phyloP scores from a whole-genome alignment of 2,113 vertebrate species.

The Ptilorrhoa leucosticta region DNA sequence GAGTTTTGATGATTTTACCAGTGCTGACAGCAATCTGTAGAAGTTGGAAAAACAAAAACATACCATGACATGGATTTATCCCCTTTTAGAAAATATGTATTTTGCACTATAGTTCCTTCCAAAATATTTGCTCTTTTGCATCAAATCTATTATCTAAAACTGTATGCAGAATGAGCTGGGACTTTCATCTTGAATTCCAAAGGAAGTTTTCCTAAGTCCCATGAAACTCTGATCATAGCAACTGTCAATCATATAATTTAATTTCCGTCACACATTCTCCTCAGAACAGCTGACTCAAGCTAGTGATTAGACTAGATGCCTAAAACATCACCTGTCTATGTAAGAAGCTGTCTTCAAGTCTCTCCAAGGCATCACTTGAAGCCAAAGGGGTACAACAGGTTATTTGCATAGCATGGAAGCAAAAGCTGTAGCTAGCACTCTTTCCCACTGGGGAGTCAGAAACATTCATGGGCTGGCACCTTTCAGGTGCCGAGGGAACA shows the following conservation, averaged over 20 bases:
- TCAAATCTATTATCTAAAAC: background rate
- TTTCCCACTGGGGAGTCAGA: background rate
- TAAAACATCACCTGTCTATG: background rate
- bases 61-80: background rate
- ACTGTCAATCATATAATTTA: background rate
- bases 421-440: background rate
- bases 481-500: background rate
- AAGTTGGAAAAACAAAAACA: background rate
- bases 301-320: background rate
- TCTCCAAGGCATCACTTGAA: background rate
- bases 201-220: background rate
- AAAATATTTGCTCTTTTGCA: background rate
- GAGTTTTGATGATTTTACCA: background rate
- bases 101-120: background rate
- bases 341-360: background rate
- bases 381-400: background rate
- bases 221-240: background rate
- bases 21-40: background rate
- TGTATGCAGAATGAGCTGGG: background rate
- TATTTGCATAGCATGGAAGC: rapidly evolving
- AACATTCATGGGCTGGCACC: rapidly evolving
- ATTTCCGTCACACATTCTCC: background rate
- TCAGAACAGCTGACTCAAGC: background rate
- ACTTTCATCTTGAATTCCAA: background rate
- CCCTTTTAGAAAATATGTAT: background rate